Conservation (phyloP, 2,888 invertebrate species). For the Drosophila nr. perissopoda region DNA sequence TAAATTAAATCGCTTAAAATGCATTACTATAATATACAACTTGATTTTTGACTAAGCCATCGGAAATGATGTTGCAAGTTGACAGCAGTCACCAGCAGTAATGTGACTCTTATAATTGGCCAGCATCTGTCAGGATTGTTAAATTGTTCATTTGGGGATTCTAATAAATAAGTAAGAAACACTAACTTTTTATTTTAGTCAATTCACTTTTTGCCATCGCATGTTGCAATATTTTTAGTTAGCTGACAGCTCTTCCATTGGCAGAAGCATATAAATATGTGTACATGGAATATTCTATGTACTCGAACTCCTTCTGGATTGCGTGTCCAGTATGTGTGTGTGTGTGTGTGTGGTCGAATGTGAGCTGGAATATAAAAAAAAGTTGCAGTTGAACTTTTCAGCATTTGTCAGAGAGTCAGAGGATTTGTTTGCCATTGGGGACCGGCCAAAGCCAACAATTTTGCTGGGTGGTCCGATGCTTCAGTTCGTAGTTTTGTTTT, state of each 20-base stretch:
- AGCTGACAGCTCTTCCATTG: conserved; percentile 36
- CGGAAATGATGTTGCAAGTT: not conserved
- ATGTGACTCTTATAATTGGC: not conserved
- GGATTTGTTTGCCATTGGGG: conserved; percentile 78
- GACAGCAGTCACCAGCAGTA: not conserved
- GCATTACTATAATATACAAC: not conserved
- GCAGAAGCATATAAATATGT: conserved; percentile 15
- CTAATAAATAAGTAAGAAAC: not conserved
- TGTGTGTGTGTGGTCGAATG: not conserved
- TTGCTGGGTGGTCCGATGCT: conserved; percentile 38
- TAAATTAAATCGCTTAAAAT: not conserved
- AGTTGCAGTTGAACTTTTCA: conserved; percentile 77
- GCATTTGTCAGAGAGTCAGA: conserved; percentile 78
- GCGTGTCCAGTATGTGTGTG: conserved; percentile 16
- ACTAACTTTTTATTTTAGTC: not conserved
- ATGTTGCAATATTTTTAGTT: conserved; percentile 11
- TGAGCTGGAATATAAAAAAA: conserved; percentile 31
- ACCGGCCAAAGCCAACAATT: conserved; percentile 60
- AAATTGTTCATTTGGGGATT: not conserved
- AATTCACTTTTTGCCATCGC: not conserved
- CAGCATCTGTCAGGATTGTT: not conserved
- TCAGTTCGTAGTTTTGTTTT: conserved; percentile 32
- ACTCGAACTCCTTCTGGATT: conserved; percentile 25
- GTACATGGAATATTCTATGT: conserved; percentile 41
- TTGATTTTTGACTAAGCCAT: not conserved